These are phyloP conservation scores for Andricus curvator DNA, from an alignment of 2,888 invertebrate species.

Conservation along the genomic window DNA sequence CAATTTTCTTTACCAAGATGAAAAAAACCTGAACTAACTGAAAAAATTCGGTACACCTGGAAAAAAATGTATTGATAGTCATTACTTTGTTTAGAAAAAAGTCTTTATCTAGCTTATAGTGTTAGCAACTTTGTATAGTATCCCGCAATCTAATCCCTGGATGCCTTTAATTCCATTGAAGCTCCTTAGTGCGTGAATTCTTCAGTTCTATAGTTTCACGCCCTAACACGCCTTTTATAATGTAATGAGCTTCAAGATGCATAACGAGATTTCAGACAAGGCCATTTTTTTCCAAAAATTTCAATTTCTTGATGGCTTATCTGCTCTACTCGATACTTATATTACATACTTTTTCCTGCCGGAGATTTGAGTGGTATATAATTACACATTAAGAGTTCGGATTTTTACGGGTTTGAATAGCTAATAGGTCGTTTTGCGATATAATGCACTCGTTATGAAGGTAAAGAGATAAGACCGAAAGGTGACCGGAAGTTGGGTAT, in stretches of 20 bases:
- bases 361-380: not conserved
- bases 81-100: not conserved
- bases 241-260: slow-evolving; percentile 15
- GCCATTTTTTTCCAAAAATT: not conserved
- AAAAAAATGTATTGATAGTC: no score
- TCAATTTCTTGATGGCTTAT: not conserved
- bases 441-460: slow-evolving; percentile 34
- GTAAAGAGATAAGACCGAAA: slow-evolving; percentile 54
- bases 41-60: no score
- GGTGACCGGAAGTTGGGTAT: slow-evolving; percentile 57
- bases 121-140: slow-evolving; percentile 17
- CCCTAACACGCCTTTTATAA: slow-evolving; percentile 42
- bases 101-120: not conserved
- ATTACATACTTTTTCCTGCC: not conserved
- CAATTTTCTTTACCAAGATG: not conserved
- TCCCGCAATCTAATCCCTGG: slow-evolving; percentile 37
- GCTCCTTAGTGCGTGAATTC: slow-evolving; percentile 45
- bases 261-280: not conserved
- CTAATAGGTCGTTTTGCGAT: slow-evolving; percentile 32
- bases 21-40: no score
- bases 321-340: not conserved
- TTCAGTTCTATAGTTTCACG: slow-evolving; percentile 42
- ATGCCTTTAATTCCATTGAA: slow-evolving; percentile 47
- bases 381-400: slow-evolving; percentile 8
- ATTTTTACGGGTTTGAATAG: slow-evolving; percentile 12